Percentiles rank a stretch among this genome's conserved stretches.
These are phyloP conservation scores for Lagopus muta DNA, from an alignment of 2,113 vertebrate genomes.

Conservation along the genomic window DNA sequence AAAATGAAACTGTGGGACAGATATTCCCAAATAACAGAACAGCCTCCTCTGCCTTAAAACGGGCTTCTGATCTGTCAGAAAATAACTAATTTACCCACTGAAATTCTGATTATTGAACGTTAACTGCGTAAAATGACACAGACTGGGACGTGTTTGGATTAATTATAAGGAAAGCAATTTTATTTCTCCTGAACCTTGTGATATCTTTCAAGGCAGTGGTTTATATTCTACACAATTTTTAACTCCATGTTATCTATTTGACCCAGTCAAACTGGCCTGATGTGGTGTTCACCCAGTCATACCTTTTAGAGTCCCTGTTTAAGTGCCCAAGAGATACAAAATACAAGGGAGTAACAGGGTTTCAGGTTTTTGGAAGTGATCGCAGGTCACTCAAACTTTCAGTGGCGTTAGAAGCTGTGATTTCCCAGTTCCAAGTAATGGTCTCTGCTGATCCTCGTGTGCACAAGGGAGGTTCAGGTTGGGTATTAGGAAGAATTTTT, in stretches of 20 bases:
- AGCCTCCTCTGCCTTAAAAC: rapidly evolving
- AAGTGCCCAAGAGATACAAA: neutral
- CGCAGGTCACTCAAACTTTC: neutral
- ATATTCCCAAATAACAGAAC: neutral
- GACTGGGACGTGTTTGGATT: neutral
- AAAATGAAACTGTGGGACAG: neutral
- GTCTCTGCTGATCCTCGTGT: too few species aligned
- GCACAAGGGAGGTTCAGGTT: too few species aligned
- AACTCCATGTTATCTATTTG: too few species aligned
- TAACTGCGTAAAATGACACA: neutral
- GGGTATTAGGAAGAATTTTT: too few species aligned
- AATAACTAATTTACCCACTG: neutral
- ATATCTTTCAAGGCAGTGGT: neutral
- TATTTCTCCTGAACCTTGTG: neutral
- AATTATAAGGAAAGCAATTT: neutral
- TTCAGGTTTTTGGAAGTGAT: neutral
- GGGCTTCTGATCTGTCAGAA: neutral
- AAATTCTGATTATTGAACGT: neutral
- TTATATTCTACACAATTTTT: neutral
- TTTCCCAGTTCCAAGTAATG: neutral
- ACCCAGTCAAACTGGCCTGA: neutral
- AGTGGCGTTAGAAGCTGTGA: neutral
- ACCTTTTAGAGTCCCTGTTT: neutral
- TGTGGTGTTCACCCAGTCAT: neutral
- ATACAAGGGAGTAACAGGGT: too few species aligned